Percentiles rank a stretch among this genome's conserved stretches.
phyloP scores from a whole-genome alignment of 2,888 invertebrate genomes.

The Pristionchus japonicus region DNA sequence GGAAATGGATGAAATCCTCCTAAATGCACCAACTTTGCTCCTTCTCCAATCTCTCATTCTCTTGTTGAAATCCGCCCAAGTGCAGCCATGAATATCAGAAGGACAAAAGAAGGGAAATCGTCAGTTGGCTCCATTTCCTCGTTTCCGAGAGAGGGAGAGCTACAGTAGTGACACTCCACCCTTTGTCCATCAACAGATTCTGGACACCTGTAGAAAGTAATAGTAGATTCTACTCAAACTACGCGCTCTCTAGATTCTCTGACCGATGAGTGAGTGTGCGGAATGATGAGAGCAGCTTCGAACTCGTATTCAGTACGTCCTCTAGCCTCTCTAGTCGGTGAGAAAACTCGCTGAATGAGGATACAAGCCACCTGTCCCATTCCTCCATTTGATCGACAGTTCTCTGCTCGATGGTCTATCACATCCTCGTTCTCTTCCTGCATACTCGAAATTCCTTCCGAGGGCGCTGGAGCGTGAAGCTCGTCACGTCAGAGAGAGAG shows the following conservation, averaged over 20 bases:
- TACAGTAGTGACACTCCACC: not conserved
- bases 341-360: too few species aligned
- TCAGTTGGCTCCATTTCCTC: not conserved
- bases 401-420: not conserved
- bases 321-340: too few species aligned
- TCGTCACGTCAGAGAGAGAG: not conserved
- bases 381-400: not conserved
- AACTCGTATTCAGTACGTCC: too few species aligned
- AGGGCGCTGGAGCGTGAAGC: not conserved
- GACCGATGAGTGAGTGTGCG: too few species aligned
- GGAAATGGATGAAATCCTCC: constrained; percentile 7
- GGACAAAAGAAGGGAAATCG: not conserved
- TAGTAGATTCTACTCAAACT: too few species aligned
- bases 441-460: not conserved
- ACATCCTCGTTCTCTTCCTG: not conserved
- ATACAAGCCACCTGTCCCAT: not conserved
- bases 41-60: not conserved
- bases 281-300: too few species aligned
- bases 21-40: constrained; percentile 1
- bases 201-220: not conserved
- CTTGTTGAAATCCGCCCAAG: not conserved
- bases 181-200: not conserved
- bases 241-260: too few species aligned
- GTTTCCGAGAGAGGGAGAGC: not conserved
- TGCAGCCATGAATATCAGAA: not conserved